Base-by-base conservation (phyloP, 2,113 vertebrate species). In the Leptocoma aspasia region DNA sequence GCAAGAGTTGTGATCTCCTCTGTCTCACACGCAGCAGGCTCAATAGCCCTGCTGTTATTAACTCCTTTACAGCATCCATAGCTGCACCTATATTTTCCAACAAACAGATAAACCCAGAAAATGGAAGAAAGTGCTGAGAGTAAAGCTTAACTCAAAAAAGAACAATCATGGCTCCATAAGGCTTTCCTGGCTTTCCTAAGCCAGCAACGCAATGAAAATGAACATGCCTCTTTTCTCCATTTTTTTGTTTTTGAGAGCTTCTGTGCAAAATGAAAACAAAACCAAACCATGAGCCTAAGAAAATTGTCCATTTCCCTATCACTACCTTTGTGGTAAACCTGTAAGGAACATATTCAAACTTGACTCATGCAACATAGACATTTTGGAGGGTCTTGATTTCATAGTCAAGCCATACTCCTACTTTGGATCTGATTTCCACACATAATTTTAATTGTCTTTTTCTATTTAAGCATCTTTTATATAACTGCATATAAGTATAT, bases 141-240 rank as follows among this genome's bases (percentile, higher is more conserved):
- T 20, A 82, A 57, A 78, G 15, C 15, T 70, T 19, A 60, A 37
- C 19, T 31, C 13, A 22, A 39, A 50, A 65, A 59, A 63, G 19
- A 33, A 3, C 12, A 59, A 10, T 21, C 13, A 21, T 35, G 12
- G 10, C 1, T 89, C 11, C 7, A 3, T 37, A 44, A 84, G 15
- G 13, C 5, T 85, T 11, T 78, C 7, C 39, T 57, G 28, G 3
- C 27, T 72, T 49, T 53, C 33, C 26, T 71, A 73, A 70, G 13
- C 15, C 10, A 70, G 6, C 2, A 24, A 27, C 6, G 7, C 6
- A 69, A 49, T 15, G 11, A 72, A 91, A 49, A 5, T 50, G 49
- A n/a, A 15, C 4, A 21, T 21, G 19, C 0, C 3, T 54, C 4
- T n/a, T n/a, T 23, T 64, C 14, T 33, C 15, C 6, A 14, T 18